phyloP scores from a whole-genome alignment of 1,140 invertebrate species.

The Sweltsa coloradensis region DNA sequence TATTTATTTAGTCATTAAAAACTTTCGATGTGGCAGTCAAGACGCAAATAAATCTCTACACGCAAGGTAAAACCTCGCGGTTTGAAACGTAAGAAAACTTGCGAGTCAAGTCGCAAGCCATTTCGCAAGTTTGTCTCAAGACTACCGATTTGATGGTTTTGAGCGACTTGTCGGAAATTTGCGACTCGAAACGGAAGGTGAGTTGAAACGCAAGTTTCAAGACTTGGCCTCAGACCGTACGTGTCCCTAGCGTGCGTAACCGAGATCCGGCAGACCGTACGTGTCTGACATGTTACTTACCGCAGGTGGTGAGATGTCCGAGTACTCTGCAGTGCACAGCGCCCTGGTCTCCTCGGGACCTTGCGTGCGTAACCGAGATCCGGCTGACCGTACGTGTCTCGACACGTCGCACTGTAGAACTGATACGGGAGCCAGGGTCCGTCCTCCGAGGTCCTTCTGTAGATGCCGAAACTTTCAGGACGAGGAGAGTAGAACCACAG shows the following conservation, averaged over 20 bases:
- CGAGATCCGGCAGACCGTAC: slow-evolving; percentile 68
- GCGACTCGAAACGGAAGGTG: too few relatives aligned
- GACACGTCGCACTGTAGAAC: slow-evolving; percentile 50
- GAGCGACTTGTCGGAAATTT: too few relatives aligned
- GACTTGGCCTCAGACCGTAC: too few relatives aligned
- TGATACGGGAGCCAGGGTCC: slow-evolving; percentile 90
- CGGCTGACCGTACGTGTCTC: slow-evolving; percentile 64
- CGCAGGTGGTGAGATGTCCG: slow-evolving; percentile 89
- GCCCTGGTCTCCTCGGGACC: slow-evolving; percentile 72
- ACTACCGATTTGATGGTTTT: too few relatives aligned
- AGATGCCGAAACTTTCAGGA: slow-evolving; percentile 96
- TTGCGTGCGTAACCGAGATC: slow-evolving; percentile 54
- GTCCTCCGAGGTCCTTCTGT: slow-evolving; percentile 68
- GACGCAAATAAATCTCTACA: too few relatives aligned
- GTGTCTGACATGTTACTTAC: slow-evolving; percentile 90
- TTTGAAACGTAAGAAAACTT: too few relatives aligned
- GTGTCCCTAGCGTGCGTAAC: slow-evolving; percentile 50
- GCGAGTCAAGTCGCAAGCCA: too few relatives aligned
- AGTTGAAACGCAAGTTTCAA: too few relatives aligned
- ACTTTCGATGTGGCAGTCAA: too few relatives aligned
- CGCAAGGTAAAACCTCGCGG: too few relatives aligned
- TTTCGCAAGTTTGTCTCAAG: too few relatives aligned
- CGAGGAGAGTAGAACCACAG: slow-evolving; percentile 87
- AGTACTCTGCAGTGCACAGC: slow-evolving; percentile 91
- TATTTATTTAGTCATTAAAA: too few relatives aligned